These are phyloP conservation scores for Misgurnus mizolepis DNA, from an alignment of 2,113 vertebrate genomes.

Conservation along the genomic window DNA sequence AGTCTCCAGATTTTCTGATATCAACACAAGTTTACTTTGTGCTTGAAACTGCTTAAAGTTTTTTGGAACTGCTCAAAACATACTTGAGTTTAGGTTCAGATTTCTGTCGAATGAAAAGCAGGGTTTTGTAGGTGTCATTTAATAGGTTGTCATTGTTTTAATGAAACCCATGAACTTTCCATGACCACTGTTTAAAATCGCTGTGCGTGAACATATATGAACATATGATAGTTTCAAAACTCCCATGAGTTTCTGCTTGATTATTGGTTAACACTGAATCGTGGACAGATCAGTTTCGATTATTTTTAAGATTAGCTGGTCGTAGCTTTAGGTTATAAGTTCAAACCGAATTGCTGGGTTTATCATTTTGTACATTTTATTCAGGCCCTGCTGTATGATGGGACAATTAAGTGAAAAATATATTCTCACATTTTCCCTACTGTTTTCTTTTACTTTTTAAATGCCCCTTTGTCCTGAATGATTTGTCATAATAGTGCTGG, in stretches of 20 bases:
- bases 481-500: conserved; percentile 67
- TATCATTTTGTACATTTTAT: conserved; percentile 10
- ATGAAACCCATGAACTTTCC: conserved; percentile 23
- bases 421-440: neutral
- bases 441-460: conserved; percentile 14
- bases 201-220: neutral
- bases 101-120: conserved; percentile 29
- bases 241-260: neutral
- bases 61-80: neutral
- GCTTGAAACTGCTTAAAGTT: neutral
- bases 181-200: neutral
- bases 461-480: neutral
- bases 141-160: conserved; percentile 20
- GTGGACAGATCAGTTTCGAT: neutral
- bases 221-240: neutral
- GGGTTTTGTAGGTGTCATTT: neutral
- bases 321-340: neutral
- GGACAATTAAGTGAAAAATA: neutral
- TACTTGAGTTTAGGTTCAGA: conserved; percentile 19
- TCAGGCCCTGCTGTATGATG: neutral
- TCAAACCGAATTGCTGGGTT: neutral
- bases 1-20: conserved; percentile 1
- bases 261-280: neutral
- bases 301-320: neutral
- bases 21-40: neutral